phyloP scores from a whole-genome alignment of 2,888 invertebrate genomes.

The Steromphala cineraria region DNA sequence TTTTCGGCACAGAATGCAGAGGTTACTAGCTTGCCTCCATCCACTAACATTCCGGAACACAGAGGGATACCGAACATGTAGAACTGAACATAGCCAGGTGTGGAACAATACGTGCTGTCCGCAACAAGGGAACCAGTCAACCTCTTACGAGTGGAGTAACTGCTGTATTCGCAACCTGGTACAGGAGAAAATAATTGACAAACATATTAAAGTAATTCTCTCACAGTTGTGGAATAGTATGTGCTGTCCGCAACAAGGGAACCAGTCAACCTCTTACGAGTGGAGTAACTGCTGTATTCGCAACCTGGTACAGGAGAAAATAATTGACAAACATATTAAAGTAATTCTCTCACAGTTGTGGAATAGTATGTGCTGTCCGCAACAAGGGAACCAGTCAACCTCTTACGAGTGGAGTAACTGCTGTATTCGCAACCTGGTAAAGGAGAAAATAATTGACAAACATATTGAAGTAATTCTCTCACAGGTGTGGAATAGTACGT shows the following conservation, averaged over 20 bases:
- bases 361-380: background rate
- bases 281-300: background rate
- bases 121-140: background rate
- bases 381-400: background rate
- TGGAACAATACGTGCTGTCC: background rate
- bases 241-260: background rate
- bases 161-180: background rate
- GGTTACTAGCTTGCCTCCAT: background rate
- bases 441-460: too few relatives aligned
- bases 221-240: background rate
- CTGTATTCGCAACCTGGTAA: background rate
- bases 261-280: background rate
- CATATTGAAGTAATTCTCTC: too few relatives aligned
- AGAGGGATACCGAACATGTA: background rate
- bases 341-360: background rate
- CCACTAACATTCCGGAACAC: background rate
- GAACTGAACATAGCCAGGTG: background rate
- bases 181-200: background rate
- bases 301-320: background rate
- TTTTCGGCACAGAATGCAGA: background rate
- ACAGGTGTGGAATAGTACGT: background rate
- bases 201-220: too few relatives aligned
- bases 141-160: background rate
- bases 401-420: background rate
- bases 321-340: too few relatives aligned